These are phyloP conservation scores for Drosophila niveifrons DNA, from an alignment of 2,888 invertebrate genomes.

Conservation along the genomic window DNA sequence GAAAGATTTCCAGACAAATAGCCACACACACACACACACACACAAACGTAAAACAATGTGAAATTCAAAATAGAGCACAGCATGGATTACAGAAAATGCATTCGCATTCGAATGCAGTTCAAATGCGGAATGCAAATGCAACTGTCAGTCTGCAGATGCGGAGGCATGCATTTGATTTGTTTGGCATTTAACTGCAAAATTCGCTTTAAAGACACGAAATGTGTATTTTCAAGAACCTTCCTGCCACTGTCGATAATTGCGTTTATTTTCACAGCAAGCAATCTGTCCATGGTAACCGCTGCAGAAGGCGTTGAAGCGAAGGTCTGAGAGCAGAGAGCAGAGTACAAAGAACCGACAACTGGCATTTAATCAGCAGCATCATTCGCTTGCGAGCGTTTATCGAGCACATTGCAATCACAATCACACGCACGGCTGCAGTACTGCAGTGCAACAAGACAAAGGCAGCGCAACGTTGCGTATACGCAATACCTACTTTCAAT, in stretches of 20 bases:
- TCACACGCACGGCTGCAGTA: too few relatives aligned
- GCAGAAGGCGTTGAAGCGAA: neutral
- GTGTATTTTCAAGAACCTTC: constrained; percentile 3
- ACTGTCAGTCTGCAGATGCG: neutral
- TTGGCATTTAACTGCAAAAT: neutral
- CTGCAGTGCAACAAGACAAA: constrained; percentile 5
- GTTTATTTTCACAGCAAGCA: constrained; percentile 10
- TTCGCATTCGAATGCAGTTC: neutral
- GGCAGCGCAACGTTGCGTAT: constrained; percentile 49
- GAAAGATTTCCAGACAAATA: constrained; percentile 11
- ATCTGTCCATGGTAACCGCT: constrained; percentile 31
- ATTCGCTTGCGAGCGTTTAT: constrained; percentile 14
- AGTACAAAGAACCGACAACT: neutral
- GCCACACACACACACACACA: neutral
- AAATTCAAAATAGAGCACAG: constrained; percentile 1
- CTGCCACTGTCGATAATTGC: constrained; percentile 15
- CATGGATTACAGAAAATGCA: constrained; percentile 17
- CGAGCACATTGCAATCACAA: constrained; percentile 37
- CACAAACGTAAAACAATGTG: neutral
- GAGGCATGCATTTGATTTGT: neutral
- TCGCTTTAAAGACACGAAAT: constrained; percentile 8
- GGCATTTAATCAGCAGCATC: constrained; percentile 36
- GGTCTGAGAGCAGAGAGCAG: neutral
- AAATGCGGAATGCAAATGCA: neutral
- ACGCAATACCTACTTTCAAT: constrained; percentile 32